A percentile compares a stretch with the other conserved stretches of the same genome.
Evolutionary conservation across 2,888 invertebrate genomes (phyloP).

Genomic region (Orthosia gothica): DNA sequence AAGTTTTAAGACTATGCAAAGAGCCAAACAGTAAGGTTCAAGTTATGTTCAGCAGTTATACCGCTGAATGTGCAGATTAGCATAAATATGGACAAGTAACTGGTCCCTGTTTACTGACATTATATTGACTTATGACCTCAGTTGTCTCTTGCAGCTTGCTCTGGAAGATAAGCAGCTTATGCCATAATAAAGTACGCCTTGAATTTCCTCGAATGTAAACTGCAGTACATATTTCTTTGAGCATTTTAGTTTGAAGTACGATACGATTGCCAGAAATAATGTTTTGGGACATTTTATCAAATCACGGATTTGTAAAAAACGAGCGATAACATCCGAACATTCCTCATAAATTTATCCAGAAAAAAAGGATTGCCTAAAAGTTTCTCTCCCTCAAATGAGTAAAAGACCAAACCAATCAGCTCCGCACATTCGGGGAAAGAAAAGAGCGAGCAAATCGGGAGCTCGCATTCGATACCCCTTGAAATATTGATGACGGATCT

Average conservation of each 20-base stretch:
- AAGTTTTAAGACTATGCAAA: conserved; percentile 51
- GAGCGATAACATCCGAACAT: neutral
- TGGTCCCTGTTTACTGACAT: conserved; percentile 49
- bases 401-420: conserved; percentile 77
- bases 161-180: conserved; percentile 59
- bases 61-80: conserved; percentile 52
- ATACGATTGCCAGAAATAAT: neutral
- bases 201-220: conserved; percentile 18
- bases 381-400: conserved; percentile 72
- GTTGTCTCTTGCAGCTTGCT: conserved; percentile 60
- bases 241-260: neutral
- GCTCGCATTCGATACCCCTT: conserved; percentile 78
- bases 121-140: conserved; percentile 63
- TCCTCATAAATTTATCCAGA: neutral
- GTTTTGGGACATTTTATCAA: neutral
- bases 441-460: conserved; percentile 77
- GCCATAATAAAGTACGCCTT: conserved; percentile 23
- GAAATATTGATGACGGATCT: conserved; percentile 85
- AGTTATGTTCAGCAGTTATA: conserved; percentile 51
- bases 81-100: conserved; percentile 62
- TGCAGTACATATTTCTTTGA: conserved; percentile 19
- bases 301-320: neutral
- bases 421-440: conserved; percentile 72
- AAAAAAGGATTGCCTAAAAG: conserved; percentile 20
- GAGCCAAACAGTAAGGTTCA: conserved; percentile 34